phyloP scores from a whole-genome alignment of 2,797 vertebrate genomes.

The Cyprinodon diabolis region DNA sequence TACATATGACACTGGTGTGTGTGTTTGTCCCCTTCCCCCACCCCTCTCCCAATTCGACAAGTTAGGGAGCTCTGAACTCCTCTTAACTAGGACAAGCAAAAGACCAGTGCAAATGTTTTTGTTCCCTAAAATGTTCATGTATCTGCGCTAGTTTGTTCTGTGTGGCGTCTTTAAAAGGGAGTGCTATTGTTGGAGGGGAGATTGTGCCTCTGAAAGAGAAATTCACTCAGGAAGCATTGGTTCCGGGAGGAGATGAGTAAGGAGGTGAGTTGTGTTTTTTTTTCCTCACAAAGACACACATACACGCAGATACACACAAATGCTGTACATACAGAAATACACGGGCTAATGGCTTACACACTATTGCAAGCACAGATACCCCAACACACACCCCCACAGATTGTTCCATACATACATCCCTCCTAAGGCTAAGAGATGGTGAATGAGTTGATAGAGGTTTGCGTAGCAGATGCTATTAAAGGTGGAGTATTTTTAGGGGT shows the following conservation, averaged over 20 bases:
- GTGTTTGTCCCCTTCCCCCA: slow-evolving; percentile 17
- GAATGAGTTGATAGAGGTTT: slow-evolving; percentile 65
- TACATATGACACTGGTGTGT: slow-evolving; percentile 66
- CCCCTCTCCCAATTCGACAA: slow-evolving; percentile 42
- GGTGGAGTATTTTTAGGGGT: slow-evolving; percentile 64
- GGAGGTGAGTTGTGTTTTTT: slow-evolving; percentile 70
- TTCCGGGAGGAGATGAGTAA: slow-evolving; percentile 73
- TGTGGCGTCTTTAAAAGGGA: slow-evolving; percentile 58
- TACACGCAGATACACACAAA: background rate
- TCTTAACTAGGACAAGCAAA: slow-evolving; percentile 61
- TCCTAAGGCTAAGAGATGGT: slow-evolving; percentile 46
- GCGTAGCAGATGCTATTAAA: slow-evolving; percentile 65
- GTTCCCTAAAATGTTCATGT: slow-evolving; percentile 22
- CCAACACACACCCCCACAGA: slow-evolving; percentile 29
- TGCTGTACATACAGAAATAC: slow-evolving; percentile 9
- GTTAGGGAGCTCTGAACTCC: slow-evolving; percentile 53
- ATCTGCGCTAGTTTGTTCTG: slow-evolving; percentile 24
- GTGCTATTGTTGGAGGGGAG: slow-evolving; percentile 64
- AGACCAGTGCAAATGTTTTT: slow-evolving; percentile 40
- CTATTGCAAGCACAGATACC: slow-evolving; percentile 29
- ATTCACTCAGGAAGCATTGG: slow-evolving; percentile 78
- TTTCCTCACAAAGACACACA: slow-evolving; percentile 41
- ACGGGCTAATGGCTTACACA: slow-evolving; percentile 20
- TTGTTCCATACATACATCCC: slow-evolving; percentile 25
- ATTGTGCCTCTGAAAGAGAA: slow-evolving; percentile 65